phyloP scores from a whole-genome alignment of 2,113 vertebrate genomes.

The Anhinga anhinga region DNA sequence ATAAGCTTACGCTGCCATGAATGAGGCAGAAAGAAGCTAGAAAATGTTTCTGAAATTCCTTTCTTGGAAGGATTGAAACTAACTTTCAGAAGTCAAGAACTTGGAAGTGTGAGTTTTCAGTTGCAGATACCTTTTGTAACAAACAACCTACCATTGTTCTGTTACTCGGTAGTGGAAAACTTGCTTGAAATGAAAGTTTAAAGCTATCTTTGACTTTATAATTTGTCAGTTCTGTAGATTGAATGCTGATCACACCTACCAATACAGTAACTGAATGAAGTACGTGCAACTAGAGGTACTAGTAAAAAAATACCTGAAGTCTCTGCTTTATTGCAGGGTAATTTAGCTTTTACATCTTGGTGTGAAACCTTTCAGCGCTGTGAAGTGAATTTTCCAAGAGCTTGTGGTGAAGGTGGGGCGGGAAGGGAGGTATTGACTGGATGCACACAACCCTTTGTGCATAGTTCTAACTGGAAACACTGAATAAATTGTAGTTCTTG shows the following conservation, averaged over 20 bases:
- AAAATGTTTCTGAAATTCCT: not conserved
- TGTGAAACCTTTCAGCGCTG: slow-evolving; percentile 44
- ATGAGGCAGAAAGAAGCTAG: not conserved
- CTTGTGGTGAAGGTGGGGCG: slow-evolving; percentile 46
- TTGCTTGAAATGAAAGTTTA: slow-evolving; percentile 43
- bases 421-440: slow-evolving; percentile 21
- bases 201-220: slow-evolving; percentile 13
- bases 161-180: slow-evolving; percentile 5
- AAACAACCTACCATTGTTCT: not conserved
- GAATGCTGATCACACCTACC: slow-evolving; percentile 43
- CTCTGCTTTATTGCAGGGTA: slow-evolving; percentile 70
- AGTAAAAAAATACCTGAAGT: slow-evolving; percentile 12
- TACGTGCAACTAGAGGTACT: slow-evolving; percentile 39
- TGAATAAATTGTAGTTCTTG: slow-evolving; percentile 29
- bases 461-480: slow-evolving; percentile 36
- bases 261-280: slow-evolving; percentile 38
- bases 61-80: not conserved
- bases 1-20: not conserved
- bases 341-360: slow-evolving; percentile 22
- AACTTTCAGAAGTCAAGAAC: slow-evolving; percentile 22
- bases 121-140: slow-evolving; percentile 41
- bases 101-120: not conserved
- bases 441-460: slow-evolving; percentile 54
- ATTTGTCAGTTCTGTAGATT: slow-evolving; percentile 26
- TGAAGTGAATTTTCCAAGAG: slow-evolving; percentile 57